Percentiles rank a stretch among this genome's conserved stretches.
These are phyloP conservation scores for Channa argus DNA, from an alignment of 2,113 vertebrate genomes.

Conservation along the genomic window DNA sequence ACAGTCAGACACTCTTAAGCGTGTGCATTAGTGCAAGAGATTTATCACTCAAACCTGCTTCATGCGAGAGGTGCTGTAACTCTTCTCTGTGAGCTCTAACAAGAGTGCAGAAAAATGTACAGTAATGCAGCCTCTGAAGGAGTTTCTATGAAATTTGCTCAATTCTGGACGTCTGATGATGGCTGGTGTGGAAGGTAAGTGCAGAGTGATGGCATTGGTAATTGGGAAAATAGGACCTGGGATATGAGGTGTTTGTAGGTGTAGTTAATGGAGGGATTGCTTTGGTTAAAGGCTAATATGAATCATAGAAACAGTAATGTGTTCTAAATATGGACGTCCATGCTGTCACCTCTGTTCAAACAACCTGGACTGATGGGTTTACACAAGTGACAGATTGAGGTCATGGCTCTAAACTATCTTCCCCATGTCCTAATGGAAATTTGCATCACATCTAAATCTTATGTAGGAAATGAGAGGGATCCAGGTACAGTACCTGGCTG, in stretches of 20 bases:
- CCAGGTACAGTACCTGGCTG: slow-evolving; percentile 63
- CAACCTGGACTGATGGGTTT: slow-evolving; percentile 86
- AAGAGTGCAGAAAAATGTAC: slow-evolving; percentile 72
- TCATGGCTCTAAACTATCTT: slow-evolving; percentile 61
- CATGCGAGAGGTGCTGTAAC: slow-evolving; percentile 77
- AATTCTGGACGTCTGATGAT: slow-evolving; percentile 61
- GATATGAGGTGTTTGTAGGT: slow-evolving; percentile 79
- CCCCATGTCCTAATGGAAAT: slow-evolving; percentile 81
- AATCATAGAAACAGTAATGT: slow-evolving; percentile 73
- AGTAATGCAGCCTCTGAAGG: slow-evolving; percentile 65
- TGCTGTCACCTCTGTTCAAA: slow-evolving; percentile 87
- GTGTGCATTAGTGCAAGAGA: slow-evolving; percentile 75
- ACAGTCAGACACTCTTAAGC: slow-evolving; percentile 77
- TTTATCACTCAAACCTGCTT: slow-evolving; percentile 77
- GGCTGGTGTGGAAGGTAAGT: slow-evolving; percentile 63
- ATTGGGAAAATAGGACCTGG: slow-evolving; percentile 82
- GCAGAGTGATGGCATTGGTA: slow-evolving; percentile 79
- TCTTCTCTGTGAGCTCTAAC: slow-evolving; percentile 72
- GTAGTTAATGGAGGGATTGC: slow-evolving; percentile 76
- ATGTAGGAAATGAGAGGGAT: slow-evolving; percentile 82
- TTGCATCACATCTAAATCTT: slow-evolving; percentile 83
- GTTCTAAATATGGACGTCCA: slow-evolving; percentile 84
- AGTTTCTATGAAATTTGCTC: slow-evolving; percentile 61
- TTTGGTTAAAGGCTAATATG: slow-evolving; percentile 77
- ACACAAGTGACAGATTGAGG: slow-evolving; percentile 71